These are phyloP conservation scores for Eonycteris spelaea DNA, from an alignment of 2,113 vertebrate genomes.

Conservation along the genomic window DNA sequence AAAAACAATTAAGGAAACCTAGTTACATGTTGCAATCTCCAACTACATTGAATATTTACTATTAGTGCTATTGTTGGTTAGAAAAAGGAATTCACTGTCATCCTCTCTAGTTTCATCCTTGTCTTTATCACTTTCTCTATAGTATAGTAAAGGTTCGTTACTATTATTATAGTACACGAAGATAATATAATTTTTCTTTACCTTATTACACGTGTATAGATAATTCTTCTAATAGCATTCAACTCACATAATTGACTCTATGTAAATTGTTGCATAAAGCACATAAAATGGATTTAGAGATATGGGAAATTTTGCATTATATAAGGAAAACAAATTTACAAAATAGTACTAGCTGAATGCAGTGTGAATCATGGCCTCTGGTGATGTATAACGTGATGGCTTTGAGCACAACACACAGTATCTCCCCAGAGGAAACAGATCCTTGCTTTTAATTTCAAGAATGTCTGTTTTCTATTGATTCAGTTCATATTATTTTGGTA, in stretches of 20 bases:
- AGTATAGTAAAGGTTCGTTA: neutral
- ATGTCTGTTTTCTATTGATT: neutral
- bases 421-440: neutral
- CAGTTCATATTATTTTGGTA: neutral
- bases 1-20: neutral
- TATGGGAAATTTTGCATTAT: neutral
- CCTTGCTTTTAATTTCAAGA: neutral
- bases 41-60: neutral
- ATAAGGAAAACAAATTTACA: constrained; percentile 12
- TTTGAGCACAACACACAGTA: neutral
- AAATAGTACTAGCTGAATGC: neutral
- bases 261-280: neutral
- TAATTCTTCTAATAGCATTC: constrained; percentile 3
- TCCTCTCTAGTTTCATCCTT: neutral
- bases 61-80: neutral
- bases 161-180: neutral
- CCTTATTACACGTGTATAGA: neutral
- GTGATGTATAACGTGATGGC: neutral
- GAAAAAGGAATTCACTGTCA: neutral
- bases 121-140: neutral
- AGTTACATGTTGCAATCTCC: neutral
- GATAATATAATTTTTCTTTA: neutral
- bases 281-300: constrained; percentile 20
- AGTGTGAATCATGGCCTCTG: neutral
- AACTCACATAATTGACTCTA: neutral